Conservation (phyloP, 2,888 invertebrate genomes). For the Acrobasis repandana region DNA sequence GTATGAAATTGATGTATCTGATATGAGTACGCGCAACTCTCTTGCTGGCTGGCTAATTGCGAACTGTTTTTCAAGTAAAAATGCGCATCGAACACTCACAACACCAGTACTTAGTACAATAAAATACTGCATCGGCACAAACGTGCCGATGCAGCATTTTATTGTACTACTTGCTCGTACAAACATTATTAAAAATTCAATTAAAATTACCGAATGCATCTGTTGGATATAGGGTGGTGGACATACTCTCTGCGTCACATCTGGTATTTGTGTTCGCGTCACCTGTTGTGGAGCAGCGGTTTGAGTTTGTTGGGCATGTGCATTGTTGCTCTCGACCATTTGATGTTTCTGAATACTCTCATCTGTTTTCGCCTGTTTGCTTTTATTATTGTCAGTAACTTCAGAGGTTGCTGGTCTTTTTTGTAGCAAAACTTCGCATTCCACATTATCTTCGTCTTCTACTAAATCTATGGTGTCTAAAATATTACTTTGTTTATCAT, state of each 20-base stretch:
- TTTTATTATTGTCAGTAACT: background rate
- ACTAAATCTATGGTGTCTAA: background rate
- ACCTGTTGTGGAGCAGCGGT: background rate
- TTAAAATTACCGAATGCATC: background rate
- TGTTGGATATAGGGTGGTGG: background rate
- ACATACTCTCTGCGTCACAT: background rate
- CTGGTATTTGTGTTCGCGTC: background rate
- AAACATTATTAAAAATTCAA: background rate
- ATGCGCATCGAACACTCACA: too few species aligned
- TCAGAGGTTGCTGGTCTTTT: background rate
- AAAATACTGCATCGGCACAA: too few species aligned
- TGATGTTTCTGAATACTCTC: background rate
- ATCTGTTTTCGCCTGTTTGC: background rate
- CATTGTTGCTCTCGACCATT: background rate
- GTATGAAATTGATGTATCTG: too few species aligned
- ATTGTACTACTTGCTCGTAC: too few species aligned
- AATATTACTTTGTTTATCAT: background rate
- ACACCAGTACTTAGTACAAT: too few species aligned
- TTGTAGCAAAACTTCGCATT: background rate
- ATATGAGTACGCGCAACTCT: too few species aligned
- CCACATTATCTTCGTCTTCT: background rate
- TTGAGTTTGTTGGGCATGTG: background rate
- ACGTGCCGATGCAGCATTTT: too few species aligned
- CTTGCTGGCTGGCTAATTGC: too few species aligned
- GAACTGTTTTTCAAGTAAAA: too few species aligned